Evolutionary conservation across 2,797 vertebrate genomes (phyloP), one percentile per base, ranked within the genome.

Genomic region (Pangasius krempfi): DNA sequence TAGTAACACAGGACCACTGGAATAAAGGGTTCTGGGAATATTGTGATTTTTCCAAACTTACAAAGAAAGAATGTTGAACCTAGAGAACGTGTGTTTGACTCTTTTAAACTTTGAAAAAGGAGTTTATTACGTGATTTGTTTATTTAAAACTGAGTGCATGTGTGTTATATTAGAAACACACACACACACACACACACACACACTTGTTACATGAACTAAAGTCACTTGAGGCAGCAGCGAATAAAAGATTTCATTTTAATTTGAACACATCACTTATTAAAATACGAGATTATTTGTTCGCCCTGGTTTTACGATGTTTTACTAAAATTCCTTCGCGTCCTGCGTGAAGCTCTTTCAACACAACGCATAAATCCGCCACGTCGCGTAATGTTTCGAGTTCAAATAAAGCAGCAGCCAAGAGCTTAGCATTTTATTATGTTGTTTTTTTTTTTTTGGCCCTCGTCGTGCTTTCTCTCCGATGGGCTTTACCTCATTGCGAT

Each of bases 401-500:
- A 85, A 85, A 85, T 73, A 85, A 85, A 72, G 33, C 68, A 73
- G 30, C 68, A 18, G 50, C 84, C 68, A 73, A 73, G 52, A 85
- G 84, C 84, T 73, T 58, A 85, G 52, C 84, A n/a, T 73, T 70
- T 44, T 44, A 44, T 44, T 44, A 44, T 44, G n/a, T n/a, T n/a
- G n/a, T n/a, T 5, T 44, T 0, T 44, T 44, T 5, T 52, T 56
- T 40, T 22, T n/a, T 84, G 82, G 82, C 75, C 27, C 25, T 14
- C 27, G 4, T n/a, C 27, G 16, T 44, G 20, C 50, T 27, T 50
- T 73, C 22, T 66, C 78, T 89, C 83, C 5, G 50, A 40, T 70
- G 88, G 60, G 27, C 85, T 68, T 88, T 78, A 56, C 56, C 64
- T 79, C 81, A 84, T 52, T 84, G 73, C 87, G 79, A 91, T 88